Base-by-base conservation (phyloP, 2,888 invertebrate species). In the Drosophila stalkeri region DNA sequence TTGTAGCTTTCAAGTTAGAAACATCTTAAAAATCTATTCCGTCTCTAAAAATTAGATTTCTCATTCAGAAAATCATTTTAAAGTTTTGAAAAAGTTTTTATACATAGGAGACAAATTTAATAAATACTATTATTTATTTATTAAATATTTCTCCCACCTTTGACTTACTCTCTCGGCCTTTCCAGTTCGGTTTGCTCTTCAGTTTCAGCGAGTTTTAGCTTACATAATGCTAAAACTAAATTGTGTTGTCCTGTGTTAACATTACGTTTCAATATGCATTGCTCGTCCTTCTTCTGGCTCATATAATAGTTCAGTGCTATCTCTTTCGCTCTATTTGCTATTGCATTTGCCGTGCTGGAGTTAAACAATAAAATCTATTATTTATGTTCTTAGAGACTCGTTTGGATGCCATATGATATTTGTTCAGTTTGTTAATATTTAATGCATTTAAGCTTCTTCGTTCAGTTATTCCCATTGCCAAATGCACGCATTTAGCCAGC, bases 251-350 rank as follows among this genome's bases (percentile, higher is more conserved):
- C 51, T 35, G 51, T 51, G 51, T 20, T 51, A 14, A 70, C 72
- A 72, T 78, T 78, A 68, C 64, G 64, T 76, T 85, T 76, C n/a
- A 33, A 31, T 51, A 18, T 51, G 5, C 33, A 78, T 27, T 6
- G 27, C 27, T 3, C 23, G 23, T 27, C 27, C 5, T 27, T 27
- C 27, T 27, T 27, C 4, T 5, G 27, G 76, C 75, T 68, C 60
- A 44, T 59, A 52, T 61, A 65, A 44, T 61, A 63, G 64, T 54
- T 49, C 20, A 37, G 9, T 37, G 46, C 18, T 39, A 35, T 54
- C 54, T 39, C 23, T 44, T 11, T 39, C 47, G 23, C 18, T 41
- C 23, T 65, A 37, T 64, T 72, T 67, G 60, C 43, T 41, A 44
- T 72, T 18, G 57, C 54, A 23, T 68, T 67, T 60, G 55, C 35